Percentiles rank a stretch among this genome's conserved stretches.
Evolutionary conservation across 2,888 invertebrate genomes (phyloP).

Genomic region (Dilophus febrilis): DNA sequence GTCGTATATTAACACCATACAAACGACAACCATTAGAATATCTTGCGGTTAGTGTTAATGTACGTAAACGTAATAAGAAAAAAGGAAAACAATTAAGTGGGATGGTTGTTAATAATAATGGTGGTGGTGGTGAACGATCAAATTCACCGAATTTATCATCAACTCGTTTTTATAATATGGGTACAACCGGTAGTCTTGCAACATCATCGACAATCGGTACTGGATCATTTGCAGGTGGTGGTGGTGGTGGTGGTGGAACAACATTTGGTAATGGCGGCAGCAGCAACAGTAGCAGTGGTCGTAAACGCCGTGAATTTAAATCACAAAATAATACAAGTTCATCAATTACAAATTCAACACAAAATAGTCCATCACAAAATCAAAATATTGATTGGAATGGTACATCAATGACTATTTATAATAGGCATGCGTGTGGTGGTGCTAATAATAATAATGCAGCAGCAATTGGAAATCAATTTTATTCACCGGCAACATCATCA

Average conservation of each 20-base stretch:
- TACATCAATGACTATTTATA: constrained; percentile 50
- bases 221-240: constrained; percentile 33
- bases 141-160: constrained; percentile 52
- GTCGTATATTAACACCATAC: constrained; percentile 41
- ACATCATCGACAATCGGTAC: too few relatives aligned
- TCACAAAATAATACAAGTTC: too few relatives aligned
- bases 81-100: constrained; percentile 40
- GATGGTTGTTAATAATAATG: too few relatives aligned
- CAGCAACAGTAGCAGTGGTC: neutral
- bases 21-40: constrained; percentile 61
- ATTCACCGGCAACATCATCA: constrained; percentile 35
- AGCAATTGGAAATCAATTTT: constrained; percentile 17
- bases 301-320: constrained; percentile 1
- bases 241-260: neutral
- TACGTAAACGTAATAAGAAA: constrained; percentile 55
- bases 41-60: constrained; percentile 44
- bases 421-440: too few relatives aligned
- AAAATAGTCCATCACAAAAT: constrained; percentile 6
- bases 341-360: constrained; percentile 6
- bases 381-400: constrained; percentile 43
- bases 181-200: constrained; percentile 35
- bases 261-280: constrained; percentile 8
- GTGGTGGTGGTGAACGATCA: constrained; percentile 37
- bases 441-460: constrained; percentile 33
- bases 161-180: constrained; percentile 42